Base-by-base conservation (phyloP, 2,113 vertebrate genomes). In the Indicator maculatus region DNA sequence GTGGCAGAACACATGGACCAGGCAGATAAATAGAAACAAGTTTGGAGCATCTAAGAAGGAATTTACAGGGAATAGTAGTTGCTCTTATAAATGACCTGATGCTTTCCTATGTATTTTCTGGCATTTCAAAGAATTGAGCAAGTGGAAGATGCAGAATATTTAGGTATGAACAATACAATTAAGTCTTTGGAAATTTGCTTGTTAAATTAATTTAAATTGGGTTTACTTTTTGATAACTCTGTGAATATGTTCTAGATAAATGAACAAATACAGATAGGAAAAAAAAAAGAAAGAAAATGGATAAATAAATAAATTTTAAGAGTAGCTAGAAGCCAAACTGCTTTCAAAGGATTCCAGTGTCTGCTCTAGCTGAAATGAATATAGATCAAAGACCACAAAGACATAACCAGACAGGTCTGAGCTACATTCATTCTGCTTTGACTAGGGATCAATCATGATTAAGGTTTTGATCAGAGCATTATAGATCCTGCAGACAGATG, bases 1-100 rank as follows among this genome's bases (percentile, higher is more conserved):
- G 47, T 26, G 53, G 56, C 7, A 71, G 78, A 85, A 86, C 84
- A 71, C 67, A 56, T 11, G 88, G 84, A 83, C 81, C 86, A 88
- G 12, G 3, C 60, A 91, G 64, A 89, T 91, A 60, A 91, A 71
- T 6, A 83, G 16, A 83, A 94, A 38, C 13, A 52, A 11, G 10
- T 77, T 67, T 91, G 28, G 58, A 87, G 28, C 36, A 75, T n/a
- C 5, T 24, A 80, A 89, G 27, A 61, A 53, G 7, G 76, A 7
- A 31, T 70, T 63, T 72, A 41, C 41, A 12, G 53, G n/a, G 39
- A 85, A 76, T 55, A 85, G 70, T 16, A 70, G 36, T 92, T n/a
- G 9, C 61, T 86, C n/a, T 71, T 61, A 45, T 53, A 89, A 85
- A 59, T 71, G 1, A 44, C 76, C 15, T 44, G 41, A 44, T 44